phyloP scores from a whole-genome alignment of 2,113 vertebrate genomes.

The Planiliza haematocheilus region DNA sequence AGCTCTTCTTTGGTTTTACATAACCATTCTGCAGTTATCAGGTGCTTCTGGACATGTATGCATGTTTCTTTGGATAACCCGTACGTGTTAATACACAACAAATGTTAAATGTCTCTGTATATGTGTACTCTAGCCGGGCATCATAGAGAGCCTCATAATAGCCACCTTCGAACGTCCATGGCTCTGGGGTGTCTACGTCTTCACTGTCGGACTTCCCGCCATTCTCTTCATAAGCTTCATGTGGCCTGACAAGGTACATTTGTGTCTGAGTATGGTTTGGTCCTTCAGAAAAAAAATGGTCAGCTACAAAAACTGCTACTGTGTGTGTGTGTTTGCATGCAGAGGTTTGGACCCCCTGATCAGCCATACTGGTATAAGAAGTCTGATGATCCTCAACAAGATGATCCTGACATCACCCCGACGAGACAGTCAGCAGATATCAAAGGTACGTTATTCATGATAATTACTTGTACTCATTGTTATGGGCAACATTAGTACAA shows the following conservation, averaged over 20 bases:
- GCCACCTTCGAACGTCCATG: slow-evolving; percentile 80
- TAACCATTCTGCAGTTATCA: too few relatives aligned
- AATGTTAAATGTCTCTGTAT: neutral
- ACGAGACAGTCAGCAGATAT: neutral
- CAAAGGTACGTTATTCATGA: slow-evolving; percentile 20
- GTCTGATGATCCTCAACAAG: slow-evolving; percentile 78
- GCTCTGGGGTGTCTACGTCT: slow-evolving; percentile 84
- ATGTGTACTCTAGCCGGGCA: slow-evolving; percentile 58
- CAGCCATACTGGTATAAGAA: slow-evolving; percentile 85
- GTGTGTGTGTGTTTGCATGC: slow-evolving; percentile 14
- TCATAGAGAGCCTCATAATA: slow-evolving; percentile 75
- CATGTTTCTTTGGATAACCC: too few relatives aligned
- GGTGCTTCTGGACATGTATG: too few relatives aligned
- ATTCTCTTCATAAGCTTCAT: slow-evolving; percentile 85
- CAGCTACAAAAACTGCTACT: slow-evolving; percentile 66
- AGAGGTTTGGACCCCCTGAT: slow-evolving; percentile 84
- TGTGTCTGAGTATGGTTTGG: slow-evolving; percentile 45
- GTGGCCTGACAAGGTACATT: slow-evolving; percentile 84
- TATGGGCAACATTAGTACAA: neutral
- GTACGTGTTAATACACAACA: neutral
- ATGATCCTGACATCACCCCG: slow-evolving; percentile 49
- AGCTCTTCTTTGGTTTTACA: too few relatives aligned
- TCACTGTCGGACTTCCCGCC: slow-evolving; percentile 83
- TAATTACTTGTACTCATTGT: neutral
- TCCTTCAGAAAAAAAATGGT: slow-evolving; percentile 38